phyloP scores from a whole-genome alignment of 2,797 vertebrate species.

The Antennarius maculatus region DNA sequence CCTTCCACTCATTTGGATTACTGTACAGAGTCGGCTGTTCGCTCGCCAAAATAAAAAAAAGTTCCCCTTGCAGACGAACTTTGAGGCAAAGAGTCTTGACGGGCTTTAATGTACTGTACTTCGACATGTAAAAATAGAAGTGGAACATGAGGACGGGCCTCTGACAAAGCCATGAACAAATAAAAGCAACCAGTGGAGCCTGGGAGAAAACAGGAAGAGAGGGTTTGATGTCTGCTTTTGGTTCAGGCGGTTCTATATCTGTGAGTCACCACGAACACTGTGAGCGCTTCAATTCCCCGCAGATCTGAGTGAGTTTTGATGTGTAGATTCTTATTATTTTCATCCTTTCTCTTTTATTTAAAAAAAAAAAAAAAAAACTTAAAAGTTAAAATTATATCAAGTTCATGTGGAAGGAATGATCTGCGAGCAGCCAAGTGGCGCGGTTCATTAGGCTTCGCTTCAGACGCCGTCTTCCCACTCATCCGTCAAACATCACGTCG shows the following conservation, averaged over 20 bases:
- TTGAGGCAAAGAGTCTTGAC: constrained; percentile 25
- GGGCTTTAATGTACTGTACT: constrained; percentile 50
- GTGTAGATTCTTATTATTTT: constrained; percentile 44
- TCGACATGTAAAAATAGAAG: constrained; percentile 65
- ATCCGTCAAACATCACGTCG: background rate
- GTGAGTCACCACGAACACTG: constrained; percentile 50
- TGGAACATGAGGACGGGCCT: constrained; percentile 54
- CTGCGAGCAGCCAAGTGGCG: constrained; percentile 28
- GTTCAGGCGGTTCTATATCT: constrained; percentile 39
- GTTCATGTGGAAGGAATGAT: constrained; percentile 30
- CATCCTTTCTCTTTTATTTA: background rate
- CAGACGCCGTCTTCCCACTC: constrained; percentile 19
- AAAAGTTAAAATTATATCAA: constrained; percentile 48
- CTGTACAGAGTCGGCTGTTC: constrained; percentile 24
- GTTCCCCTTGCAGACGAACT: constrained; percentile 29
- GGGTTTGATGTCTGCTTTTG: constrained; percentile 60
- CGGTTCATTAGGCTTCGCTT: constrained; percentile 38
- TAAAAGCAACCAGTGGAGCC: constrained; percentile 50
- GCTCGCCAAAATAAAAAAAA: constrained; percentile 38
- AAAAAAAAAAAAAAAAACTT: background rate
- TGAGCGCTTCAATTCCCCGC: constrained; percentile 39
- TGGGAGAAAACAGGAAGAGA: constrained; percentile 47
- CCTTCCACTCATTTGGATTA: constrained; percentile 35
- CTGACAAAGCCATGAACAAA: constrained; percentile 57
- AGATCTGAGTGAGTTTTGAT: constrained; percentile 38